These are phyloP conservation scores for Eutrigla gurnardus DNA, from an alignment of 2,797 vertebrate species.

Conservation along the genomic window DNA sequence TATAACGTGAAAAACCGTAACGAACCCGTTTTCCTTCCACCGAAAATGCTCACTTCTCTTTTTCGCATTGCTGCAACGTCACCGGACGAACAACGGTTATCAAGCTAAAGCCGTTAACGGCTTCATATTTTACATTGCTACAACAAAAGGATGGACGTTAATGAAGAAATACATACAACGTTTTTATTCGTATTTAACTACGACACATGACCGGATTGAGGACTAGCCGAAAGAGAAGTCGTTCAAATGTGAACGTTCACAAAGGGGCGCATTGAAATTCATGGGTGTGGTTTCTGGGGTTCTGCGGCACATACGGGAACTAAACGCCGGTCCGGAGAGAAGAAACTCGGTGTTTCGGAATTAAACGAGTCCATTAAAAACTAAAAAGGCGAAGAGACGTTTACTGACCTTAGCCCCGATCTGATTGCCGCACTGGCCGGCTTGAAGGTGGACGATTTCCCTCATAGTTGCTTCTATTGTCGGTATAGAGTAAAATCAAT, in stretches of 20 bases:
- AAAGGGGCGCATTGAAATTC: constrained; percentile 33
- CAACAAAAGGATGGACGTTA: no score
- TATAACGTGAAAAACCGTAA: no score
- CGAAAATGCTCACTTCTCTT: not conserved
- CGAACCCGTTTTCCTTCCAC: no score
- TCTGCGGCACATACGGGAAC: not conserved
- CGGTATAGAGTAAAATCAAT: not conserved
- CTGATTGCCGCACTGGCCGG: constrained; percentile 88
- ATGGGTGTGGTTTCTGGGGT: constrained; percentile 72
- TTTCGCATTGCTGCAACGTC: constrained; percentile 10
- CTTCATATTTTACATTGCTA: no score
- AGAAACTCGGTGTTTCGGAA: not conserved
- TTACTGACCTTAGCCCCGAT: constrained; percentile 87
- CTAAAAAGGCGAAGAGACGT: rapidly evolving
- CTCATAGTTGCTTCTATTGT: constrained; percentile 75
- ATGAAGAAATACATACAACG: no score
- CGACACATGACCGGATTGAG: rapidly evolving
- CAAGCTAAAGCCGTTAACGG: no score
- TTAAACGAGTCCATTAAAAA: rapidly evolving
- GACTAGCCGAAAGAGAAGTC: rapidly evolving
- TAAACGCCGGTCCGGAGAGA: rapidly evolving
- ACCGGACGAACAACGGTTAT: not conserved
- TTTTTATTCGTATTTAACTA: not conserved
- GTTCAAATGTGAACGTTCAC: rapidly evolving
- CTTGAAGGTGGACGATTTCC: constrained; percentile 89